Evolutionary conservation across 2,888 invertebrate genomes (phyloP).

Genomic region (Melikaiella ostensackeni): DNA sequence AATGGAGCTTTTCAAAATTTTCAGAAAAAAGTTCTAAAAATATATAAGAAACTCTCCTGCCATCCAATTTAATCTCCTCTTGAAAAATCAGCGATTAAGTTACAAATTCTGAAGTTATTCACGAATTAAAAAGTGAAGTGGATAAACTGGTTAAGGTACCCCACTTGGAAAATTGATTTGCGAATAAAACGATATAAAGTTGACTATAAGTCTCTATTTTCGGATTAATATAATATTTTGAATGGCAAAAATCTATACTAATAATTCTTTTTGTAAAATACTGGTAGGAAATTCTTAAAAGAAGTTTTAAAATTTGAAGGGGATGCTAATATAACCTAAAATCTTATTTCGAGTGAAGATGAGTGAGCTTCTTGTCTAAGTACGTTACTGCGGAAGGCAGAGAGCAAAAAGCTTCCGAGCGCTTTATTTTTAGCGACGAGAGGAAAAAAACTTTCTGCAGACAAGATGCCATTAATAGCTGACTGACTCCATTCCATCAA

Average conservation of each 20-base stretch:
- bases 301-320: neutral
- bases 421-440: conserved; percentile 10
- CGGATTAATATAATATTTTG: neutral
- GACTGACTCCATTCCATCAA: conserved; percentile 23
- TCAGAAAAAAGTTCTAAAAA: neutral
- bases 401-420: neutral
- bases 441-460: conserved; percentile 24
- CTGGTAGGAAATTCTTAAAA: neutral
- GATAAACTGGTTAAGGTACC: neutral
- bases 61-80: neutral
- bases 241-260: neutral
- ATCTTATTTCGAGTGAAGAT: neutral
- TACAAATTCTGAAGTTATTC: neutral
- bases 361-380: neutral
- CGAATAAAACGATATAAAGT: neutral
- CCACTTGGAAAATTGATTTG: neutral
- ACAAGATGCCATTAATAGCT: conserved; percentile 16
- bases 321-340: neutral
- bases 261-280: neutral
- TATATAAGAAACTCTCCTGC: neutral
- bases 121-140: neutral
- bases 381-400: neutral
- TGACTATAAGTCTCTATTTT: neutral
- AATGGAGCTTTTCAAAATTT: neutral
- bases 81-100: neutral